Evolutionary conservation across 1,140 invertebrate genomes (phyloP).

Genomic region (Gryllus bimaculatus): DNA sequence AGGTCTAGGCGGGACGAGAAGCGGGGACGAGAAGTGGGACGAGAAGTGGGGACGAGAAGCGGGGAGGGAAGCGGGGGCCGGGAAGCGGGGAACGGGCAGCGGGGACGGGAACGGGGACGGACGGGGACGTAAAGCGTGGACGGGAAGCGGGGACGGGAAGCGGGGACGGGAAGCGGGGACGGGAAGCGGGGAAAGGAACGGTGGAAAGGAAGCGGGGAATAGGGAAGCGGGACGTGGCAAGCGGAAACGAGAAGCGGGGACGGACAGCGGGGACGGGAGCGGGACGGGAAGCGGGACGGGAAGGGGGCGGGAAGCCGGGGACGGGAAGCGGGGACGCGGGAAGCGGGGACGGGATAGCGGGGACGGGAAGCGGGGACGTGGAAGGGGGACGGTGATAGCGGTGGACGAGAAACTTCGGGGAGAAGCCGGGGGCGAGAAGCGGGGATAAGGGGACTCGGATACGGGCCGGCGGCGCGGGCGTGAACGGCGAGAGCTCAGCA

Average conservation of each 20-base stretch:
- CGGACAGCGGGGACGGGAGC: no score
- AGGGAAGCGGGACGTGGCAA: neutral
- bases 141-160: neutral
- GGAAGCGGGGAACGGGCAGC: neutral
- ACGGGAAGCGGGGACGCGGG: neutral
- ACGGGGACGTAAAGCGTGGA: neutral
- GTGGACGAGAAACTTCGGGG: no score
- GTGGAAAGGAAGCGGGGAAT: no score
- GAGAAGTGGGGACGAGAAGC: neutral
- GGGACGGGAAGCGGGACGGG: no score
- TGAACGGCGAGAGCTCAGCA: neutral
- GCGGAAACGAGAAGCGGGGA: no score
- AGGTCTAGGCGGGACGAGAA: neutral
- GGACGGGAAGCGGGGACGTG: neutral
- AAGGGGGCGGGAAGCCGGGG: no score
- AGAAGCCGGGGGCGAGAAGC: neutral
- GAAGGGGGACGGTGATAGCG: no score
- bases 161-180: neutral
- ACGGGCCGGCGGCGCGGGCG: neutral
- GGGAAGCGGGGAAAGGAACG: neutral
- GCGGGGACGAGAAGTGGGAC: neutral
- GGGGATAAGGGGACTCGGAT: neutral
- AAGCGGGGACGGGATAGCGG: neutral
- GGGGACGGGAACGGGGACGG: neutral
- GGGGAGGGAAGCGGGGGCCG: neutral